These are phyloP conservation scores for Sylvia atricapilla DNA, from an alignment of 2,113 vertebrate genomes.

Conservation along the genomic window DNA sequence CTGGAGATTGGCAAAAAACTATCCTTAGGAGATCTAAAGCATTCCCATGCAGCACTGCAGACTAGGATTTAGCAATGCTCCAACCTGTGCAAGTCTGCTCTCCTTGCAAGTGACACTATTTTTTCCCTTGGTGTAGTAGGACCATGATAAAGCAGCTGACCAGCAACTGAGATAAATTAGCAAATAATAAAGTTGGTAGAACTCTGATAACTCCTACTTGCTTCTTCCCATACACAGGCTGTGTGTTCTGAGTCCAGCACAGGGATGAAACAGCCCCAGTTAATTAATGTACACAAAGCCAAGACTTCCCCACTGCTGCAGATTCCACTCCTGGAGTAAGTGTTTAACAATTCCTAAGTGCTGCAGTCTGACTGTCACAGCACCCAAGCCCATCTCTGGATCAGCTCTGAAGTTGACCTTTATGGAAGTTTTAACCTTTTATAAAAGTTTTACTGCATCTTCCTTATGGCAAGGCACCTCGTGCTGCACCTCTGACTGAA, in stretches of 20 bases:
- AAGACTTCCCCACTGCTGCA: background rate
- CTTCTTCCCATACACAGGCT: background rate
- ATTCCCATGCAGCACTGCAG: background rate
- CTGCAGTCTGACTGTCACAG: background rate
- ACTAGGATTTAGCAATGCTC: background rate
- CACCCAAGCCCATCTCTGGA: background rate
- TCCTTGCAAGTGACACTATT: background rate
- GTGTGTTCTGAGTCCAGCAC: background rate
- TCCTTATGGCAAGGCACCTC: background rate
- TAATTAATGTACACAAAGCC: background rate
- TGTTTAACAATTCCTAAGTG: background rate
- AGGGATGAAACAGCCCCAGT: background rate
- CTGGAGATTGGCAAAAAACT: background rate
- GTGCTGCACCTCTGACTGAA: background rate
- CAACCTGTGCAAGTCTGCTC: background rate
- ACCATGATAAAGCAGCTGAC: background rate
- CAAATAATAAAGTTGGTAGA: background rate
- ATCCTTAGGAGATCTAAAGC: background rate
- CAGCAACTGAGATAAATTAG: background rate
- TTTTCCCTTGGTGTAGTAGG: background rate
- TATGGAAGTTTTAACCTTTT: background rate
- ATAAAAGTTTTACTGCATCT: background rate
- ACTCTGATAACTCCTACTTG: background rate
- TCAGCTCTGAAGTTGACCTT: background rate
- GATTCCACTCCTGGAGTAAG: background rate